Percentiles rank a stretch among this genome's conserved stretches.
These are phyloP conservation scores for Chaitophorus viminalis DNA, from an alignment of 2,888 invertebrate genomes.

Conservation along the genomic window DNA sequence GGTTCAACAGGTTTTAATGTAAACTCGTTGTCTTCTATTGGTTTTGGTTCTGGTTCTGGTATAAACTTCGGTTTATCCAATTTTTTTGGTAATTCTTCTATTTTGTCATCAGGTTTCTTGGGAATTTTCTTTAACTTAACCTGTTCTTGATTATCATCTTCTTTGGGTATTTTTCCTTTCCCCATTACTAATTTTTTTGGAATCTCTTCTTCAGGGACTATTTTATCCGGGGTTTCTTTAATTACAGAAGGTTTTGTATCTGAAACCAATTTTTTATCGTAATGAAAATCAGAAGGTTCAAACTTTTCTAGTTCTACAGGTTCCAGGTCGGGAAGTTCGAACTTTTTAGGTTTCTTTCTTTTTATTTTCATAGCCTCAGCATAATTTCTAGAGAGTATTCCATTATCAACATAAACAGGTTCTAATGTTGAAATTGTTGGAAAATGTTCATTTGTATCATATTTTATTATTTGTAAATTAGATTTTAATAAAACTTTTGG, in stretches of 20 bases:
- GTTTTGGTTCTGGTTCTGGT: constrained; percentile 65
- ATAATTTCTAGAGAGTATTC: constrained; percentile 66
- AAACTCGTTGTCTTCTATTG: constrained; percentile 62
- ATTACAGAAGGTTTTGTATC: constrained; percentile 64
- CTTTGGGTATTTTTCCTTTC: constrained; percentile 69
- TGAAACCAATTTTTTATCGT: constrained; percentile 65
- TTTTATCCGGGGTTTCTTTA: constrained; percentile 63
- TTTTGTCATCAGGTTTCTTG: constrained; percentile 62
- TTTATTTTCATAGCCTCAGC: constrained; percentile 66
- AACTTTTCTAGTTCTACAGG: constrained; percentile 64
- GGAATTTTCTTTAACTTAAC: constrained; percentile 69
- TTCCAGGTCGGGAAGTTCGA: constrained; percentile 64
- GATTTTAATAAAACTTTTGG: constrained; percentile 79
- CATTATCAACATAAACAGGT: constrained; percentile 65
- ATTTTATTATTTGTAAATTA: constrained; percentile 73
- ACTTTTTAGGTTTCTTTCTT: constrained; percentile 65
- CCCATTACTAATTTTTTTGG: constrained; percentile 69
- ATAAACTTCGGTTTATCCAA: constrained; percentile 63
- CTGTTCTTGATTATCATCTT: constrained; percentile 66
- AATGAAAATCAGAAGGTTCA: constrained; percentile 63
- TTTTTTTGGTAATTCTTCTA: constrained; percentile 65
- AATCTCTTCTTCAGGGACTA: constrained; percentile 68
- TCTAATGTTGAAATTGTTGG: constrained; percentile 67
- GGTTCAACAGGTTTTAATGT: constrained; percentile 66
- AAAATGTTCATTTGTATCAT: constrained; percentile 67